A percentile compares a stretch with the other conserved stretches of the same genome.
These are phyloP conservation scores for Chromobotia macracanthus DNA, from an alignment of 2,797 vertebrate species.

Conservation along the genomic window DNA sequence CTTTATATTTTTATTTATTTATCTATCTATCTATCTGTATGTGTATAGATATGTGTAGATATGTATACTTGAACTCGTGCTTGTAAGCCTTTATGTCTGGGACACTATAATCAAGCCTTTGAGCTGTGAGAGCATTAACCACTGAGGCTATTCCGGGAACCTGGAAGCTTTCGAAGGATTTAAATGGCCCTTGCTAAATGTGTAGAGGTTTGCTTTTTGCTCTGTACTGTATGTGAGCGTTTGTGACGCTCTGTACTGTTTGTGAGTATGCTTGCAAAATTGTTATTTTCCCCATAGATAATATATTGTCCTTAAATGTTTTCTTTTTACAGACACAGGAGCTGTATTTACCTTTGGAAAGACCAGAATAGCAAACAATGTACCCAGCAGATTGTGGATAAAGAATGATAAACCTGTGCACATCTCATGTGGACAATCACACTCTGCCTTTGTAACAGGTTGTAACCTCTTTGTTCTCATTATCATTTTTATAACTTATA, in stretches of 20 bases:
- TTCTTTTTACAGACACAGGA: conserved; percentile 78
- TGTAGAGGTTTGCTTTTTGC: conserved; percentile 11
- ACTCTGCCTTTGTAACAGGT: conserved; percentile 88
- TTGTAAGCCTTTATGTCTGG: background rate
- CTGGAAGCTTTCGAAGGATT: conserved; percentile 27
- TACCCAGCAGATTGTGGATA: conserved; percentile 88
- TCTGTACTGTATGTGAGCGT: background rate
- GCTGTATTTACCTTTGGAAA: conserved; percentile 90
- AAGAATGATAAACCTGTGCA: conserved; percentile 82
- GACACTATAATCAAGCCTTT: conserved; percentile 17
- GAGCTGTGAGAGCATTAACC: conserved; percentile 29
- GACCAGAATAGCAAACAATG: conserved; percentile 84
- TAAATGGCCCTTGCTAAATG: conserved; percentile 12
- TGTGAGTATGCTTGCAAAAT: background rate
- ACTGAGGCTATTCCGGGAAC: conserved; percentile 35
- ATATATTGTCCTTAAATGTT: background rate
- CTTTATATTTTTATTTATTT: background rate
- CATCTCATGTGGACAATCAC: conserved; percentile 86
- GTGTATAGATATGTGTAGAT: background rate
- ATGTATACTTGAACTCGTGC: background rate
- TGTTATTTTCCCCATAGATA: background rate
- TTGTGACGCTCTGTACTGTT: background rate
- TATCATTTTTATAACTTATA: conserved; percentile 17
- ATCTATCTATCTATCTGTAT: background rate
- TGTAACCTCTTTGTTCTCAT: background rate